Conservation (phyloP, 2,113 vertebrate species). For the Tupaia chinensis region DNA sequence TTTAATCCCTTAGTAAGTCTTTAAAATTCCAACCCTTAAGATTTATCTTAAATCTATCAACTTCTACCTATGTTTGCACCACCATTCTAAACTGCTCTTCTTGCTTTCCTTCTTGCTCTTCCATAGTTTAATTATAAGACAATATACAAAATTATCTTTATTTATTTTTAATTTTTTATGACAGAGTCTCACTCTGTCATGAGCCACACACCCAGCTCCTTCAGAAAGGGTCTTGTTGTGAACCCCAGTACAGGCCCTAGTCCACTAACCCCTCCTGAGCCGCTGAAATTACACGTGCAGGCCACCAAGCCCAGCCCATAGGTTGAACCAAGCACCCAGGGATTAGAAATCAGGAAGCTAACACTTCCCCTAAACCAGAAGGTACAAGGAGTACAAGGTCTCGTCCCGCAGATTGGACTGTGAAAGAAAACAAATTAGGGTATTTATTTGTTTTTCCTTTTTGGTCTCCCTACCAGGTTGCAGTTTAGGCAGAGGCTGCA, state of each 20-base stretch:
- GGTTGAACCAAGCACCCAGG: not conserved
- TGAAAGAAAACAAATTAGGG: not conserved
- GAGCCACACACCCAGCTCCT: too few species aligned
- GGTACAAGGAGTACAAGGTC: not conserved
- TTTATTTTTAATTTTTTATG: too few species aligned
- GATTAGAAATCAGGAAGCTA: not conserved
- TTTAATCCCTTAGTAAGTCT: not conserved
- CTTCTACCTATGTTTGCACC: not conserved
- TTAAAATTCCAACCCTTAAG: constrained; percentile 5
- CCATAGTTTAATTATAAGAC: not conserved
- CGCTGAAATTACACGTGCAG: too few species aligned
- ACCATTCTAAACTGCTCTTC: constrained; percentile 5
- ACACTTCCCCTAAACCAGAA: not conserved
- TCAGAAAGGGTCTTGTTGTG: too few species aligned
- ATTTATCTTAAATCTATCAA: not conserved
- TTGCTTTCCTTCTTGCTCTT: not conserved
- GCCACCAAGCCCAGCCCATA: too few species aligned
- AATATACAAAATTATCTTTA: not conserved
- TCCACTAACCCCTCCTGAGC: too few species aligned
- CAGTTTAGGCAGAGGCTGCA: not conserved
- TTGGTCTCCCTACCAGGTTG: not conserved
- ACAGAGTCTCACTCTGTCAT: too few species aligned
- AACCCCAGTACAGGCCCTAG: too few species aligned
- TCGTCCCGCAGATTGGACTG: not conserved
- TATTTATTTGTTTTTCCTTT: not conserved